Evolutionary conservation across 2,888 invertebrate genomes (phyloP), one percentile per base, ranked within the genome.

Genomic region (Trichogramma evanescens): DNA sequence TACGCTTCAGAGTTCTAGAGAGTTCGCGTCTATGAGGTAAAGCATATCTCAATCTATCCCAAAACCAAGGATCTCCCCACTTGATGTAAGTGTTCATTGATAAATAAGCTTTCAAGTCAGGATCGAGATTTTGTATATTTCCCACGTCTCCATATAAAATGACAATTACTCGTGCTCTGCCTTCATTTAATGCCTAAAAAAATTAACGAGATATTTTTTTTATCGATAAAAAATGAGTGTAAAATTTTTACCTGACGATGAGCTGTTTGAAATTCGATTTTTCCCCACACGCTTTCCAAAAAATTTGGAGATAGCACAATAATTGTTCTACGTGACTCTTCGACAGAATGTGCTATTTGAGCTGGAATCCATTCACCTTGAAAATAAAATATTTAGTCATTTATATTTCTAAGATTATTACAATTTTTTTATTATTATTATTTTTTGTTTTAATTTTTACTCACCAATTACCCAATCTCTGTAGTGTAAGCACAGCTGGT

Each of bases 21-120:
- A 42, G 40, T 38, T 59, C 59, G 10, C 49, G 46, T 4, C 54
- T 46, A 76, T 87, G 88, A 0, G 88, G 89, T 70, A 89, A 77
- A 2, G 91, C 90, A 71, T 87, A 89, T 45, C 83, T 81, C 54
- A 93, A 77, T 73, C 88, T 89, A 56, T 88, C 82, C 91, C 90
- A 92, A 78, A 92, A 91, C 85, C 86, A 88, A 5, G 87, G 86
- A 72, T 91, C 90, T 7, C 86, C 89, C 89, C 89, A 90, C 69
- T 87, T 86, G 40, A 92, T 81, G 70, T 91, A 92, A 0, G 91
- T 92, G 73, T 89, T 90, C 76, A 84, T 86, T 62, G 82, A 82
- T 5, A 92, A 77, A 72, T 91, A 91, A 0, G 86, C 82, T 71
- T 86, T 83, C 50, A 89, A 80, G 68, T 88, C 88, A 0, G 84